These are phyloP conservation scores for Anoplolepis gracilipes DNA, from an alignment of 1,140 invertebrate genomes.

Conservation along the genomic window DNA sequence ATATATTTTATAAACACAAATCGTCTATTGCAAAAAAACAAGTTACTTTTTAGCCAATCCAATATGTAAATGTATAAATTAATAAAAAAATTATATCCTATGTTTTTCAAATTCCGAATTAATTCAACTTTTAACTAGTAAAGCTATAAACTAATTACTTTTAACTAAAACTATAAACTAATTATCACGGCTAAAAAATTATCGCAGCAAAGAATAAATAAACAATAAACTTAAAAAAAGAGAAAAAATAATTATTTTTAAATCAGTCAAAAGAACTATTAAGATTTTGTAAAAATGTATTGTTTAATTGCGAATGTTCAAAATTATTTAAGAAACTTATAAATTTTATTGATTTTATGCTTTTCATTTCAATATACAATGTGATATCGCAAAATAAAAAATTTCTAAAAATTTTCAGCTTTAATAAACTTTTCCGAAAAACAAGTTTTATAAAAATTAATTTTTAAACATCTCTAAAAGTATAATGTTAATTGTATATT, in stretches of 20 bases:
- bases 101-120: neutral
- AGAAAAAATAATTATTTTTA: neutral
- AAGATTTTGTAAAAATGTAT: neutral
- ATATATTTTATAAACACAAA: too few relatives aligned
- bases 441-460: neutral
- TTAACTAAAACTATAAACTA: too few relatives aligned
- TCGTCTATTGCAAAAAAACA: too few relatives aligned
- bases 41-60: too few relatives aligned
- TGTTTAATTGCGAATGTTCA: neutral
- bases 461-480: too few relatives aligned
- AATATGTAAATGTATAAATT: neutral
- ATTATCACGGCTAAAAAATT: neutral
- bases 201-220: neutral
- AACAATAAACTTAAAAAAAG: neutral
- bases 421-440: too few relatives aligned
- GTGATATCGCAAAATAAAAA: neutral
- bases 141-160: too few relatives aligned
- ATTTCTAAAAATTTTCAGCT: neutral
- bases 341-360: too few relatives aligned
- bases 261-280: neutral
- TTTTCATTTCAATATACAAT: too few relatives aligned
- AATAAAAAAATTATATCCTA: neutral
- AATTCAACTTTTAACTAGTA: slow-evolving; percentile 20
- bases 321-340: neutral
- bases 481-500: too few relatives aligned